Evolutionary conservation across 2,888 invertebrate genomes (phyloP), one percentile per base, ranked within the genome.

Genomic region (Gymnoscelis rufifasciata): DNA sequence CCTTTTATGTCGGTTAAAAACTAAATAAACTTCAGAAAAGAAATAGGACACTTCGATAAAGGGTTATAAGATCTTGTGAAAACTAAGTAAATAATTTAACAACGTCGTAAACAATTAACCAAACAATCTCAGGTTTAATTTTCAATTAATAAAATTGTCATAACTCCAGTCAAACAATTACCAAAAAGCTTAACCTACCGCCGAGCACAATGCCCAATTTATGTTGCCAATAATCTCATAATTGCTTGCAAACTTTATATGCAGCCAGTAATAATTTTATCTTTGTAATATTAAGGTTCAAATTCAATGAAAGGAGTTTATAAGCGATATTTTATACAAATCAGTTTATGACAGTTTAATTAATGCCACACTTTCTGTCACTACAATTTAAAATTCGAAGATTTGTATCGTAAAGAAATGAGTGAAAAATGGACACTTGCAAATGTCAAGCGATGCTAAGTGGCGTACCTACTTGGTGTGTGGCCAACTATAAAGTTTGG

Each of bases 351-450:
- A 38, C 37, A 35, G 50, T 50, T 28, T 49, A 59, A 59, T 59
- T 57, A 56, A 56, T 49, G 50, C 47, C 41, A 55, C 57, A 56
- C 59, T 52, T 47, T 51, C 19, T 42, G 57, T 40, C 44, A 47
- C 33, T 52, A 47, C 46, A 60, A 54, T 57, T 57, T n/a, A 59
- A 56, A 54, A 52, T 43, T 30, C 33, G 43, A 41, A 54, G 52
- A 52, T 55, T 51, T 56, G 48, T 54, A 51, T 30, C 40, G 49
- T 43, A 52, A 43, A 42, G 46, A 35, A 51, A 49, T 37, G 14
- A 31, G 41, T 57, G 54, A 54, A 49, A 35, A 46, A 54, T 57
- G 49, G 14, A 27, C 31, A 6, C 36, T 38, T 33, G 49, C 31
- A 52, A 54, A 54, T 57, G 54, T 57, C 49, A 54, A 51, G 49